Conservation (phyloP, 2,888 invertebrate species). For the Dilophus febrilis region DNA sequence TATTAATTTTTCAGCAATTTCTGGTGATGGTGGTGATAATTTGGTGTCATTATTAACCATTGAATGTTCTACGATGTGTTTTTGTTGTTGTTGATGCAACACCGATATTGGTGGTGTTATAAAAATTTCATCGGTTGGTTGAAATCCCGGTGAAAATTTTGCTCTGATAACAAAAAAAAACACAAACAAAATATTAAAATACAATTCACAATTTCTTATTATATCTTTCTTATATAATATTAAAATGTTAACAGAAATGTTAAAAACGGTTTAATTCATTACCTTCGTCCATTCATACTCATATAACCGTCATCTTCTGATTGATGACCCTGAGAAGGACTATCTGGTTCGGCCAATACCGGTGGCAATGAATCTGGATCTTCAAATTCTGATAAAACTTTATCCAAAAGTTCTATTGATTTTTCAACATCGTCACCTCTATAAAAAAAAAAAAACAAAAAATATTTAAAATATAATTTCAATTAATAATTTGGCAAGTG, state of each 20-base stretch:
- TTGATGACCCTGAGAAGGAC: conserved; percentile 66
- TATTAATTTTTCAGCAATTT: conserved; percentile 59
- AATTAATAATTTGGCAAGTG: no score
- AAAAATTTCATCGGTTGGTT: conserved; percentile 35
- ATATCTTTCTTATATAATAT: neutral
- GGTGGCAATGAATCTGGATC: conserved; percentile 35
- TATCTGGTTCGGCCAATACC: conserved; percentile 34
- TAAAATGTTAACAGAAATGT: no score
- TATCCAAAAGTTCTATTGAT: conserved; percentile 73
- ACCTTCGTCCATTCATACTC: conserved; percentile 79
- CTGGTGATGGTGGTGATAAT: conserved; percentile 46
- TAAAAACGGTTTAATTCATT: conserved; percentile 9
- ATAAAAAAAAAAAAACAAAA: conserved; percentile 27
- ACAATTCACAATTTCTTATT: no score
- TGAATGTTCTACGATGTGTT: no score
- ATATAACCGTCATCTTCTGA: conserved; percentile 85
- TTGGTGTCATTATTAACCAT: no score
- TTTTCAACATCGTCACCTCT: conserved; percentile 78
- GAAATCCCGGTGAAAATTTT: conserved; percentile 54
- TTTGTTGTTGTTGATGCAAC: no score
- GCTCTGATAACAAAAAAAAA: conserved; percentile 40
- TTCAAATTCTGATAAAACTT: conserved; percentile 81
- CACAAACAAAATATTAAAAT: no score
- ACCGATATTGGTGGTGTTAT: conserved; percentile 5
- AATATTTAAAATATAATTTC: neutral